A percentile compares a stretch with the other conserved stretches of the same genome.
Conservation (phyloP, 23 tunicate species). For the Corella eumyota region DNA sequence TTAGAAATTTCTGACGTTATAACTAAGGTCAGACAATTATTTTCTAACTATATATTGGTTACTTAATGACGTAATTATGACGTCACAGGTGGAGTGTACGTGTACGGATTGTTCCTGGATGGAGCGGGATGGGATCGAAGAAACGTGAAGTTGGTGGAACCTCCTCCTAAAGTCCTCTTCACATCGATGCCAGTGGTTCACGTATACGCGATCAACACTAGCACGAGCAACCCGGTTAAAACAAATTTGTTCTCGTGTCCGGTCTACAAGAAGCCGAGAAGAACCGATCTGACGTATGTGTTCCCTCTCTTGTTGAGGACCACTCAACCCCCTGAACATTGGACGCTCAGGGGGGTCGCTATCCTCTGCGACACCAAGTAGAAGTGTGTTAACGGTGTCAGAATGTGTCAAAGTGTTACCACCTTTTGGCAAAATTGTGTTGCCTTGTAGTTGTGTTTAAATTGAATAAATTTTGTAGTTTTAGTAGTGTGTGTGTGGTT, state of each 20-base stretch:
- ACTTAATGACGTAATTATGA: too few species aligned
- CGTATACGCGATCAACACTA: constrained; percentile 96
- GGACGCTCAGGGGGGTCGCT: constrained; percentile 97
- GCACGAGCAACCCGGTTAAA: constrained; percentile 19
- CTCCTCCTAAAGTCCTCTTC: constrained; percentile 89
- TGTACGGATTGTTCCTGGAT: constrained; percentile 93
- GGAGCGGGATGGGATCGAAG: constrained; percentile 99
- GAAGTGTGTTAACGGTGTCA: neutral
- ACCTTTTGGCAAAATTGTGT: too few species aligned
- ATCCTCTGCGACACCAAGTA: constrained; percentile 98
- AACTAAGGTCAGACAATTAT: too few species aligned
- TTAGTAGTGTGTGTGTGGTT: too few species aligned
- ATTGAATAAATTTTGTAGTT: too few species aligned
- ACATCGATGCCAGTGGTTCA: constrained; percentile 96
- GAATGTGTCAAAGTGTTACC: too few species aligned
- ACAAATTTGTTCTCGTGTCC: constrained; percentile 83
- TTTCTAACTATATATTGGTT: too few species aligned
- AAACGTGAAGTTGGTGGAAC: constrained; percentile 81
- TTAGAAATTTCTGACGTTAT: too few species aligned
- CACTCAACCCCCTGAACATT: constrained; percentile 79
- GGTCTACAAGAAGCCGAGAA: constrained; percentile 96
- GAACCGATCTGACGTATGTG: constrained; percentile 96
- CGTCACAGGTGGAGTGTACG: constrained; percentile 87
- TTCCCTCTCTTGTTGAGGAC: constrained; percentile 77
- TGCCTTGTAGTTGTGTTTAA: too few species aligned